Evolutionary conservation across 2,113 vertebrate genomes (phyloP).

Genomic region (Alligator sinensis): DNA sequence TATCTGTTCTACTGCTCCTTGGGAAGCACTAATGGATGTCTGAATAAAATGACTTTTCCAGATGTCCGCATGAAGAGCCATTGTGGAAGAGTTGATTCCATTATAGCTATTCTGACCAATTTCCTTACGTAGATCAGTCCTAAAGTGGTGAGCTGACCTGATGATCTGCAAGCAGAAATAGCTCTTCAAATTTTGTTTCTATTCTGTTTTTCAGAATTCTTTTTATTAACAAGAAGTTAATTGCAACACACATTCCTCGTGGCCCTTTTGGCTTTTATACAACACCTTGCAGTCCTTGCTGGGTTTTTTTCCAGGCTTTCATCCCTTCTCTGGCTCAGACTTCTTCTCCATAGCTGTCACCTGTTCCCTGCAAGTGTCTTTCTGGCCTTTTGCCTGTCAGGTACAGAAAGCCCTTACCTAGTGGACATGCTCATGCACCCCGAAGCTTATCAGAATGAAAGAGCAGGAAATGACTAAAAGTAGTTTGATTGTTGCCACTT

Average conservation of each 20-base stretch:
- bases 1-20: neutral
- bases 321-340: neutral
- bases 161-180: neutral
- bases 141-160: neutral
- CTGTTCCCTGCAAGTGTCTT: neutral
- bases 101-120: neutral
- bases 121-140: neutral
- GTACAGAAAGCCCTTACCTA: neutral
- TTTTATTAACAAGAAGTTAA: neutral
- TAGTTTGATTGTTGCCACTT: neutral
- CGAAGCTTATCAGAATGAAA: neutral
- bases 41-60: neutral
- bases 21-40: too few relatives aligned
- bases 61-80: neutral
- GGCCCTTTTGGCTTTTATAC: neutral
- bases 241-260: neutral
- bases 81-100: neutral
- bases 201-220: neutral
- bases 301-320: neutral
- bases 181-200: neutral
- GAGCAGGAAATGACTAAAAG: neutral
- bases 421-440: neutral
- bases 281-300: neutral
- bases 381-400: neutral
- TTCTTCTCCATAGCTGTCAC: neutral